Evolutionary conservation across 1,140 invertebrate species (phyloP), one percentile per base, ranked within the genome.

Genomic region (Tetramorium simillimum): DNA sequence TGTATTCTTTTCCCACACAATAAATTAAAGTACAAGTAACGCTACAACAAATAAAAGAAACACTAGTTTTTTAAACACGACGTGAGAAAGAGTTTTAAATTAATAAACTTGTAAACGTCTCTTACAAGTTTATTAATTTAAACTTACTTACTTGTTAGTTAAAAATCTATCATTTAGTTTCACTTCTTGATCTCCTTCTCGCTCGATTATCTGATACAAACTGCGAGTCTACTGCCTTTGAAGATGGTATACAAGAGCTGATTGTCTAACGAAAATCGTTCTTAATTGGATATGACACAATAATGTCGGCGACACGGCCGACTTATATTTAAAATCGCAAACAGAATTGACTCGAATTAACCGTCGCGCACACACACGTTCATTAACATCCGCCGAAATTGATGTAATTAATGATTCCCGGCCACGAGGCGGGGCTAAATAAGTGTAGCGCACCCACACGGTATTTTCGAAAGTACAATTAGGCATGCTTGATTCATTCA

Each of bases 281-380:
- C 88, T 72, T 77, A 91, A 91, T 91, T 91, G 85, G 60, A 76
- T 51, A 73, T 75, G 37, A 86, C 60, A 24, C 53, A 65, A n/a
- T 65, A 65, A n/a, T 65, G 63, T 49, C 63, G 37, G 37, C n/a
- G 65, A 76, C 73, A 70, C 14, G 53, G 58, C 85, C 84, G 86
- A 89, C 85, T 82, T 86, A 81, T 81, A 90, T 92, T 91, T 65
- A 53, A 85, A 90, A 86, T 88, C 84, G 75, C 62, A 62, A 67
- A 56, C 85, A 90, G 49, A 69, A 92, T 92, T 91, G 77, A 53
- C 28, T 21, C 43, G 46, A 91, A 90, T 92, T 90, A 85, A 65
- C 60, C 28, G 16, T 72, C 24, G 70, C 63, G 51, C 77, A 73
- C 37, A 62, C 82, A 53, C 18, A n/a, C 56, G 33, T 84, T 80